These are phyloP conservation scores for Tipula helvola DNA, from an alignment of 2,888 invertebrate genomes.

Conservation along the genomic window DNA sequence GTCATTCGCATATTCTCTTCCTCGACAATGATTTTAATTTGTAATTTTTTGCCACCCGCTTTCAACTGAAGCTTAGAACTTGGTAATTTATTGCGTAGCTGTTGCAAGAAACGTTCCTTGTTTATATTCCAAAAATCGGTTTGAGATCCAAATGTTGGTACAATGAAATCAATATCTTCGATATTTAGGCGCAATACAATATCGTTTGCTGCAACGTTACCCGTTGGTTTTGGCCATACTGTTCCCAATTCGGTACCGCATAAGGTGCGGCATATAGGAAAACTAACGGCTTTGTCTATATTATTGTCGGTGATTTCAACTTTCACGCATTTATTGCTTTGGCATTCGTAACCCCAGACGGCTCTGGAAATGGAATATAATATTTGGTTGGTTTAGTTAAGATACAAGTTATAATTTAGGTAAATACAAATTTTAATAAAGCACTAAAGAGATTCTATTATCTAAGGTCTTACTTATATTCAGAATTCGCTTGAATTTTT, in stretches of 20 bases:
- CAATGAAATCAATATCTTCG: conserved; percentile 27
- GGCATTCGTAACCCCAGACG: conserved; percentile 31
- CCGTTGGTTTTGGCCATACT: conserved; percentile 38
- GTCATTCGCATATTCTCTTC: conserved; percentile 27
- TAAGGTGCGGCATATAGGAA: conserved; percentile 39
- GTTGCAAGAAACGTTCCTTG: conserved; percentile 32
- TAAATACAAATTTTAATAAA: too few species aligned
- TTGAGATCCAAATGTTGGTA: conserved; percentile 23
- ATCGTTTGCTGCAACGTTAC: conserved; percentile 30
- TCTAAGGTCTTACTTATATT: too few species aligned
- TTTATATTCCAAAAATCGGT: conserved; percentile 25
- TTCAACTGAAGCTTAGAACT: conserved; percentile 21
- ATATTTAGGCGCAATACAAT: conserved; percentile 35
- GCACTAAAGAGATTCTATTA: too few species aligned
- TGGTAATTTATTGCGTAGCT: conserved; percentile 27
- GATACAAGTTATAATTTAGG: too few species aligned
- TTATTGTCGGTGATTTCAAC: conserved; percentile 27
- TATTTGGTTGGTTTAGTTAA: too few species aligned
- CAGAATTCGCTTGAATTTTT: too few species aligned
- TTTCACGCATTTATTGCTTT: conserved; percentile 26
- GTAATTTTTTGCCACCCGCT: conserved; percentile 35
- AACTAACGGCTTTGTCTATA: conserved; percentile 29
- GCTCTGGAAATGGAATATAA: background rate
- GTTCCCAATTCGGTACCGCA: conserved; percentile 39
- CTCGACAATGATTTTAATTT: conserved; percentile 30